Evolutionary conservation across 2,888 invertebrate genomes (phyloP), one percentile per base, ranked within the genome.

Genomic region (Rapana venosa): DNA sequence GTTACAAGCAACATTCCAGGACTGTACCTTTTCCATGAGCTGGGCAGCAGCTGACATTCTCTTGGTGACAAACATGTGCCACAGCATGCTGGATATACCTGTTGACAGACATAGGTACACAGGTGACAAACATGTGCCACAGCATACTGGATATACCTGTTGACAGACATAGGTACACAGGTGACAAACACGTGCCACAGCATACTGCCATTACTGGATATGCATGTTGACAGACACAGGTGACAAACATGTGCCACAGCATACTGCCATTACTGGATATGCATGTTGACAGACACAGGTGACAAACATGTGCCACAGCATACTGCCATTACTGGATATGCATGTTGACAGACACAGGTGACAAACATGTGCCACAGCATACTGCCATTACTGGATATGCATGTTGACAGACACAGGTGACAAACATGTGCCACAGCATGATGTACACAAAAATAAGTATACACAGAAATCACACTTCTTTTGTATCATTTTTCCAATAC

Each of bases 121-220:
- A 47, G 94, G 97, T 97, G n/a, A 99, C 96, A 94, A 98, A 98
- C 88, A 98, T 98, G 88, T 98, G 98, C 99, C 99, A 99, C 93
- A 98, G 97, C 95, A 99, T 97, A 92, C 97, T 97, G 94, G 97
- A 98, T 88, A 98, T 97, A 17, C 99, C 98, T 96, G 93, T n/a
- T n/a, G n/a, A n/a, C n/a, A n/a, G 47, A 47, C 47, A 47, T 8
- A 47, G 47, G 47, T 5, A 2, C 2, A 2, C 2, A 47, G 94
- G 97, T 97, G n/a, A 99, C 96, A 94, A 98, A 98, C 88, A 98
- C 98, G 88, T 98, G 98, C 99, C 99, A 99, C 93, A 98, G 97
- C 95, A 99, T 97, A 92, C 97, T n/a, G n/a, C n/a, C n/a, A n/a
- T n/a, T n/a, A n/a, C n/a, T 81, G 4, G 30, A 35, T 20, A 81